Evolutionary conservation across 1,140 invertebrate genomes (phyloP).

Genomic region (Xylocopa sonorina): DNA sequence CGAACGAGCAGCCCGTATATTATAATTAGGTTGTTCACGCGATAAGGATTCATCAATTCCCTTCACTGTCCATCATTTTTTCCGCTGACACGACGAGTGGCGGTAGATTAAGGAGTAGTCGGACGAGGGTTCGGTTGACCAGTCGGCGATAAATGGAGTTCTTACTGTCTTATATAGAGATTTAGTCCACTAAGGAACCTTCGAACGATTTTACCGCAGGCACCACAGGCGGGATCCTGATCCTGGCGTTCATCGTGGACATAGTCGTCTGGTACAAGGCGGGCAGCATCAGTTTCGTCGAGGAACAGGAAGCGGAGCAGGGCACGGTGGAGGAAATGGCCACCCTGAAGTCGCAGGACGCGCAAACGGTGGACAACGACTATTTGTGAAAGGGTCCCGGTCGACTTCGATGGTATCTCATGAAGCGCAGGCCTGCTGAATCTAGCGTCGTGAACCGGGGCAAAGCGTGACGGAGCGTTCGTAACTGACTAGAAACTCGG

Average conservation of each 20-base stretch:
- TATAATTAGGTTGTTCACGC: too few relatives aligned
- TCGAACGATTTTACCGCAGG: slow-evolving; percentile 81
- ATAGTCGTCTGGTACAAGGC: slow-evolving; percentile 92
- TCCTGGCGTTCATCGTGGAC: slow-evolving; percentile 91
- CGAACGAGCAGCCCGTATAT: too few relatives aligned
- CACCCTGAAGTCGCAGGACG: slow-evolving; percentile 78
- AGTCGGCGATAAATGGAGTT: too few relatives aligned
- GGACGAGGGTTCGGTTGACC: too few relatives aligned
- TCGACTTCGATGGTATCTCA: slow-evolving; percentile 35
- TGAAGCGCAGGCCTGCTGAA: slow-evolving; percentile 32
- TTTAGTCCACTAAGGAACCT: neutral
- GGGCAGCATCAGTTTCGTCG: slow-evolving; percentile 87
- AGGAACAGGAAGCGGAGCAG: slow-evolving; percentile 81
- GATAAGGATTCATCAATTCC: too few relatives aligned
- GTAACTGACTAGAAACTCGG: slow-evolving; percentile 22
- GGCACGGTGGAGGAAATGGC: slow-evolving; percentile 79
- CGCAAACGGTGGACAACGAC: slow-evolving; percentile 75
- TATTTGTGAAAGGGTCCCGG: slow-evolving; percentile 71
- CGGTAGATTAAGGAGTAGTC: too few relatives aligned
- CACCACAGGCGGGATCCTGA: slow-evolving; percentile 90
- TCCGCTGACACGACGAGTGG: too few relatives aligned
- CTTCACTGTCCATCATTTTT: too few relatives aligned
- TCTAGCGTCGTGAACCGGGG: slow-evolving; percentile 45
- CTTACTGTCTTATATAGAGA: neutral
- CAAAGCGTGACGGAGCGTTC: slow-evolving; percentile 33